Evolutionary conservation across 2,888 invertebrate genomes (phyloP), one percentile per base, ranked within the genome.

Genomic region (Lasioglossum zephyrum): DNA sequence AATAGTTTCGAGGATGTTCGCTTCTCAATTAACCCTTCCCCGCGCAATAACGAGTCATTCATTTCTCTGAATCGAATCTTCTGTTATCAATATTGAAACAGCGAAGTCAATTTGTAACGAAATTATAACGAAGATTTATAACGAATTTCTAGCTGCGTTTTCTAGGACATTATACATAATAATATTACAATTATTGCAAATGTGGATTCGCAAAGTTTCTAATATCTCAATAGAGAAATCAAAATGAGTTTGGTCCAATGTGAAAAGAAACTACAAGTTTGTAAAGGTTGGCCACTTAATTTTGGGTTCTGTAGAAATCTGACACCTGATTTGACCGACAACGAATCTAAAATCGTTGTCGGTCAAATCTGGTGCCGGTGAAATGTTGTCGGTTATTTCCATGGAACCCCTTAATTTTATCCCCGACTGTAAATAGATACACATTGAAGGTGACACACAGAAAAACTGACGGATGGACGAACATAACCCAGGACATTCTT

Each of bases 401-500:
- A n/a, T 31, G 31, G 31, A 31, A 31, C 31, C 31, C 31, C 2
- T 53, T 53, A 53, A 53, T n/a, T 8, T 22, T 53, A 9, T 53
- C 53, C 22, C 53, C 9, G 2, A 0, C 53, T 22, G 53, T 22
- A 9, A 9, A 22, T 22, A 9, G 9, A 9, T 8, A 53, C 53
- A 2, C 22, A n/a, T n/a, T n/a, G 8, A 53, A 53, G 22, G 22
- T 6, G 9, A 22, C 31, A 36, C 41, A 31, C 41, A 78, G 77
- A 41, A 74, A 73, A 78, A 60, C 63, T 77, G 77, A 84, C 84
- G 78, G 83, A 81, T 79, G 44, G 41, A 81, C 72, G 75, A 87
- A 60, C 80, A 63, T 84, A 82, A 74, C 73, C 80, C 85, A 85
- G 69, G 79, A 86, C 77, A 76, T 87, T 82, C 78, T 22, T 22